phyloP scores from a whole-genome alignment of 2,888 invertebrate species.

The Anthoptus insignis region DNA sequence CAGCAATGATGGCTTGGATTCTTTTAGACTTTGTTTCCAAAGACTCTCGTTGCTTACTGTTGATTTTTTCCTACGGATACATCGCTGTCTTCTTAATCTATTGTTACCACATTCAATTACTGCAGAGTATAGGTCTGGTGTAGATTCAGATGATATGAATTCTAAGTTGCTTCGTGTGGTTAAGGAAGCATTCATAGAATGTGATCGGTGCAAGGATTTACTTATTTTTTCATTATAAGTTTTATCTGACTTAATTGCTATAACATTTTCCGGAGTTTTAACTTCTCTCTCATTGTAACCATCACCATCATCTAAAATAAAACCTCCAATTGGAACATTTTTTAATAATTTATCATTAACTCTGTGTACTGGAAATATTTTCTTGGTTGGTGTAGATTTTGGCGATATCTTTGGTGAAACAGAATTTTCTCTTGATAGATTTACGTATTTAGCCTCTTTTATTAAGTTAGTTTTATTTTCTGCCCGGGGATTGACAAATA shows the following conservation, averaged over 20 bases:
- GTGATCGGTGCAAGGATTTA: constrained; percentile 65
- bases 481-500: constrained; percentile 77
- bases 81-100: constrained; percentile 85
- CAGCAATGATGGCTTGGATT: constrained; percentile 65
- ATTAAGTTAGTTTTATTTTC: constrained; percentile 76
- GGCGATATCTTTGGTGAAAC: constrained; percentile 79
- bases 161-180: constrained; percentile 61
- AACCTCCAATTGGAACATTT: constrained; percentile 80
- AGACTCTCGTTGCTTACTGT: constrained; percentile 76
- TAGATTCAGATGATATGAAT: constrained; percentile 68
- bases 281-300: constrained; percentile 84
- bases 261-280: constrained; percentile 71
- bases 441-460: constrained; percentile 78
- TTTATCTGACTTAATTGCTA: constrained; percentile 58
- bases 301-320: constrained; percentile 79
- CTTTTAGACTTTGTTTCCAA: constrained; percentile 60
- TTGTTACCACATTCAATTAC: constrained; percentile 65
- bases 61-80: constrained; percentile 85
- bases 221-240: constrained; percentile 49
- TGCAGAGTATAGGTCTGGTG: constrained; percentile 69
- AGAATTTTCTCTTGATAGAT: constrained; percentile 78
- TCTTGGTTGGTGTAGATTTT: constrained; percentile 71
- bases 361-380: constrained; percentile 65
- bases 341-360: constrained; percentile 74
- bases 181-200: constrained; percentile 69